Base-by-base conservation (phyloP, 2,113 vertebrate genomes). In the Scophthalmus maximus region DNA sequence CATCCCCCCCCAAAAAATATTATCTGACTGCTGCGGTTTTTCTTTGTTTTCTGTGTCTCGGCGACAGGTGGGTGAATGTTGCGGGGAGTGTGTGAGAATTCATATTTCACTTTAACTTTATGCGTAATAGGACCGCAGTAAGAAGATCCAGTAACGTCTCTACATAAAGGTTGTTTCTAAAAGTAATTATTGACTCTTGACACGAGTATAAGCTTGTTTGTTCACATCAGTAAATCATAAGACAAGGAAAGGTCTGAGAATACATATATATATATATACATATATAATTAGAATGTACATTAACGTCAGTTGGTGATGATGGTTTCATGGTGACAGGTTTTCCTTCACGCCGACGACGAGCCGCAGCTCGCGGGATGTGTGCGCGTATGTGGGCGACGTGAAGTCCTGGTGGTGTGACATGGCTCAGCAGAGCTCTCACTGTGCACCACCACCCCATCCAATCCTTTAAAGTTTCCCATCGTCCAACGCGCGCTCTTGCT, bases 401-500 rank as follows among this genome's bases (percentile, higher is more conserved):
- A 57, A 56, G 42, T n/a, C 42, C 1, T 8, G 6, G 42, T 7
- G 42, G 17, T 14, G 63, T 42, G 40, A 12, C 20, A 38, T 5
- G 11, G 12, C 3, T 36, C 34, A 36, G 34, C 12, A 38, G 36
- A 4, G 12, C 36, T 4, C 42, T 12, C 12, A 1, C 40, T n/a
- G n/a, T n/a, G n/a, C 12, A 12, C 25, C 18, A 2, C 32, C 17
- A 0, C 40, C 15, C 2, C 56, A 27, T 59, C 0, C 20, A 46
- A 15, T 47, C 40, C 17, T 50, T 1, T 14, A 18, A 7, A 3
- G 11, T 32, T 47, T 25, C 30, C 4, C 73, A 22, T 38, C 40
- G 10, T 32, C 49, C 64, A 5, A 4, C 1, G 56, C 29, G 68
- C 64, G 70, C 50, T 66, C 60, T 32, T 47, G 77, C 30, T 50